phyloP scores from a whole-genome alignment of 2,888 invertebrate genomes.

The Beris morrisii region DNA sequence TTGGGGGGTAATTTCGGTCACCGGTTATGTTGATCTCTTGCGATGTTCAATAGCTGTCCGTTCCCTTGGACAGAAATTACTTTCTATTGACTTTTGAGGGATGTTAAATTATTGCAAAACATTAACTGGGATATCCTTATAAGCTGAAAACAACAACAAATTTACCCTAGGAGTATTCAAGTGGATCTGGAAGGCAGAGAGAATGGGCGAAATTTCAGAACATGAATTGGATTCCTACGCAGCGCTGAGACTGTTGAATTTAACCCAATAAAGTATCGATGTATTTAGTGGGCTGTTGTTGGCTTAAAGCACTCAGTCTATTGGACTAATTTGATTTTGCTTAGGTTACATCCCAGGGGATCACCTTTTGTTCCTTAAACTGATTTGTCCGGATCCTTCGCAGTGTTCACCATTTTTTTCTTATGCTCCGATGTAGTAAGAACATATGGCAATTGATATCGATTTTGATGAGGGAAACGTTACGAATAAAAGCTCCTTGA shows the following conservation, averaged over 20 bases:
- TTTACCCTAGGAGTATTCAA: too few species aligned
- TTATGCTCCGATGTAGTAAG: not conserved
- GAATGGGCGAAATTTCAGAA: conserved; percentile 1
- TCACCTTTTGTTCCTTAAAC: conserved; percentile 32
- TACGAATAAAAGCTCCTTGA: conserved; percentile 21
- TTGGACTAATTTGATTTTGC: conserved; percentile 32
- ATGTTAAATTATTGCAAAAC: conserved; percentile 31
- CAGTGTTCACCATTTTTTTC: conserved; percentile 6
- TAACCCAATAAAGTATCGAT: conserved; percentile 32
- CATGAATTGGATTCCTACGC: conserved; percentile 7
- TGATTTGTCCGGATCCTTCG: conserved; percentile 16
- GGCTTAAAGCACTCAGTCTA: conserved; percentile 31
- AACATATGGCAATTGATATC: conserved; percentile 26
- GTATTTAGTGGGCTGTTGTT: conserved; percentile 30
- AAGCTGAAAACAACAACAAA: conserved; percentile 12
- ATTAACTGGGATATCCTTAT: conserved; percentile 32
- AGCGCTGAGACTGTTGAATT: conserved; percentile 21
- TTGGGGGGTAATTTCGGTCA: too few species aligned
- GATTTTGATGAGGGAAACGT: conserved; percentile 17
- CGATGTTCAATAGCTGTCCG: too few species aligned
- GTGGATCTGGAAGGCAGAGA: not conserved
- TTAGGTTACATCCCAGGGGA: conserved; percentile 32
- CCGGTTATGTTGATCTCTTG: too few species aligned
- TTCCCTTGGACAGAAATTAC: conserved; percentile 4
- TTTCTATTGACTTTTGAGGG: conserved; percentile 29